phyloP scores from a whole-genome alignment of 30 jellyfish, hydroid and myxozoan species.

The Nemopilema nomurai region DNA sequence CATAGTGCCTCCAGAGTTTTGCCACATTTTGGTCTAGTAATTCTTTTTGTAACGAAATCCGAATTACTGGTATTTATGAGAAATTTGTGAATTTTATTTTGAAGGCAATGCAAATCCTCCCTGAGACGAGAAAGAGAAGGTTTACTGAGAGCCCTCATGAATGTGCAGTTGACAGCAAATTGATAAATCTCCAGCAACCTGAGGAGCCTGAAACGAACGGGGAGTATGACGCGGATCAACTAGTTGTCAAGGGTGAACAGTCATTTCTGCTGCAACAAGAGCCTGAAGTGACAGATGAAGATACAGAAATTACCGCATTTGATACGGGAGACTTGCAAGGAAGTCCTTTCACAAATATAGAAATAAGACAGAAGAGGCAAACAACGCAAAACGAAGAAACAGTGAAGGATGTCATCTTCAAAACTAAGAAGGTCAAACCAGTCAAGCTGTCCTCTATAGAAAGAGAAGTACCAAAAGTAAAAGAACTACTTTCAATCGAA shows the following conservation, averaged over 20 bases:
- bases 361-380: not conserved
- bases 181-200: slow-evolving; percentile 22
- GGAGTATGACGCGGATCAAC: not conserved
- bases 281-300: not conserved
- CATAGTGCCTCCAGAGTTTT: too few species aligned
- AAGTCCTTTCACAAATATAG: slow-evolving; percentile 35
- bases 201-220: not conserved
- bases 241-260: not conserved
- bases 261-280: not conserved
- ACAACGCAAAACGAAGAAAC: not conserved
- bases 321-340: not conserved
- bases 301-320: not conserved
- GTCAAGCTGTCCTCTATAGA: slow-evolving; percentile 34
- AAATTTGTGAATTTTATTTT: not conserved
- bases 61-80: slow-evolving; percentile 3
- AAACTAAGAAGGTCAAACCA: slow-evolving; percentile 16
- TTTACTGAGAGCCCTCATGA: slow-evolving; percentile 52
- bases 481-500: slow-evolving; percentile 47
- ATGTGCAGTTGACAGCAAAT: slow-evolving; percentile 47
- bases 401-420: not conserved
- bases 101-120: slow-evolving; percentile 53
- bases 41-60: too few species aligned
- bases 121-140: slow-evolving; percentile 76
- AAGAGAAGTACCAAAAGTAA: slow-evolving; percentile 17
- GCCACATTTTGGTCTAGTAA: too few species aligned